Base-by-base conservation (phyloP, 2,888 invertebrate species). In the Drosophila niveifrons region DNA sequence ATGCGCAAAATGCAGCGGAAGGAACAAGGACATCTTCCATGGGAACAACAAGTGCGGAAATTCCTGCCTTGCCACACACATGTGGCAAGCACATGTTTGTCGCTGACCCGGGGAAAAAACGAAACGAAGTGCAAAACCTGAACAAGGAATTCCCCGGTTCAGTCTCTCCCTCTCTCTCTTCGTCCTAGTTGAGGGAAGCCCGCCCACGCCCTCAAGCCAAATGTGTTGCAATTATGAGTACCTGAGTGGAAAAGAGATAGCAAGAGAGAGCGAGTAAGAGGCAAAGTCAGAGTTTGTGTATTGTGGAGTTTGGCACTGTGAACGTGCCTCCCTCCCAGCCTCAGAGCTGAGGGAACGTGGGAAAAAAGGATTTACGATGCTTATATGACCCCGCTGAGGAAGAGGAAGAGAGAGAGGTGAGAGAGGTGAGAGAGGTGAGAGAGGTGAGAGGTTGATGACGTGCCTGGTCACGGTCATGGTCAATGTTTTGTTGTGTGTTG, bases 311-410 rank as follows among this genome's bases (percentile, higher is more conserved):
- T 53, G 17, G 47, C 55, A 53, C 39, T 61, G 61, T 61, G 61
- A 63, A 78, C 69, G 68, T 75, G 78, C 72, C 78, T 75, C 78
- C 72, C 78, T 75, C 78, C 78, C 66, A 63, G 53, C 15, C 75
- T 72, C 75, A 75, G 63, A 63, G 53, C 11, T 31, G 53, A 29
- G 50, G 44, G 64, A 86, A 86, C 85, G 85, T 86, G 85, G 88
- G 85, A 88, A 86, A 84, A 88, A 83, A 86, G 85, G 85, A 86
- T 88, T 86, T 88, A 82, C 80, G 82, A 75, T 58, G 72, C 71
- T 71, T 69, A 63, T 52, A 48, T 69, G 61, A 18, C 29, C 28
- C 34, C 6, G 23, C n/a, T 1, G 23, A 23, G 23, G 23, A 23
- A 23, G 23, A 23, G 23, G 2, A n/a, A n/a, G 23, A 18, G 13